Conservation (phyloP, 1,140 invertebrate species). For the Ditylenchus dipsaci region DNA sequence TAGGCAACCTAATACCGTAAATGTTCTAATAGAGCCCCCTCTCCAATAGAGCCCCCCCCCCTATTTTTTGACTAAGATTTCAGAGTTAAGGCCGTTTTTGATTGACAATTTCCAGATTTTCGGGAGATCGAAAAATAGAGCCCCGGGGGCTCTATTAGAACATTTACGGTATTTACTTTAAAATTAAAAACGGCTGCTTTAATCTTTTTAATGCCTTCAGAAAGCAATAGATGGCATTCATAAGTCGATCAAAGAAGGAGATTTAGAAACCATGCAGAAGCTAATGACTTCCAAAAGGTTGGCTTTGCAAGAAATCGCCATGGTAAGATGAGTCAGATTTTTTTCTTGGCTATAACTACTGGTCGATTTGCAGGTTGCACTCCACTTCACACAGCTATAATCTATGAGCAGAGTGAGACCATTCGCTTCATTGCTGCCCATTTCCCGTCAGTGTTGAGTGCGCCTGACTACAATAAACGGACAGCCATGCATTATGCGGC, state of each 20-base stretch:
- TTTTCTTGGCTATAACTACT: background rate
- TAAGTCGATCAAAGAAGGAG: constrained; percentile 68
- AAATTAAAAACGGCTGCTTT: no score
- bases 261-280: constrained; percentile 64
- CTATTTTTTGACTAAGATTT: no score
- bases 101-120: no score
- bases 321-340: constrained; percentile 58
- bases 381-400: constrained; percentile 67
- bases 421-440: constrained; percentile 59
- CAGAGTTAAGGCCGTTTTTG: no score
- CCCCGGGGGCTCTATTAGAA: no score
- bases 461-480: constrained; percentile 67
- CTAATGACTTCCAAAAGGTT: constrained; percentile 65
- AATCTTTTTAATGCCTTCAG: constrained; percentile 39
- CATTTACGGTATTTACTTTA: no score
- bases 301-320: constrained; percentile 70
- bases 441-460: constrained; percentile 52
- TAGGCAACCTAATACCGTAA: no score
- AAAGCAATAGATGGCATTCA: constrained; percentile 64
- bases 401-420: constrained; percentile 71
- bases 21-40: no score
- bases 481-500: constrained; percentile 87
- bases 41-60: no score
- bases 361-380: constrained; percentile 63
- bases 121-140: no score